Evolutionary conservation across 2,888 invertebrate genomes (phyloP).

Genomic region (Thera obeliscata): DNA sequence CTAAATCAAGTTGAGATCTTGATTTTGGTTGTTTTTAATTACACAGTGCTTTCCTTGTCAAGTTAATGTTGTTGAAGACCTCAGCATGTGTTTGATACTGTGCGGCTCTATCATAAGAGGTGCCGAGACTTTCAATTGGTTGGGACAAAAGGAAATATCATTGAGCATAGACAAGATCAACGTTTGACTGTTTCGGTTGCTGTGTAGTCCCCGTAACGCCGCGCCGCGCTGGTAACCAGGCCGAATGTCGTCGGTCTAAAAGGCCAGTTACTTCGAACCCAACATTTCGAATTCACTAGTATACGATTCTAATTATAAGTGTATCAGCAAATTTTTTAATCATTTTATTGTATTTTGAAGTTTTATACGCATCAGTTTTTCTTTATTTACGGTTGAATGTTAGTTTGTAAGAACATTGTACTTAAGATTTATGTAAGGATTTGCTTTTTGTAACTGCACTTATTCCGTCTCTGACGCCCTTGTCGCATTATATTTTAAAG

Average conservation of each 20-base stretch:
- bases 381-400: constrained; percentile 13
- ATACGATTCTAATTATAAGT: constrained; percentile 10
- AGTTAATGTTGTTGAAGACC: too few species aligned
- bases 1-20: neutral
- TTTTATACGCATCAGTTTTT: constrained; percentile 6
- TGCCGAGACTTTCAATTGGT: too few species aligned
- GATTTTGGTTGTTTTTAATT: neutral
- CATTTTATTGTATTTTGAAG: constrained; percentile 7
- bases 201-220: too few species aligned
- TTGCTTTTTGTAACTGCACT: constrained; percentile 9
- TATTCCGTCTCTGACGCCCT: neutral
- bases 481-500: neutral
- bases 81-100: too few species aligned
- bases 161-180: too few species aligned
- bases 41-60: too few species aligned
- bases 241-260: constrained; percentile 6
- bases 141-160: too few species aligned
- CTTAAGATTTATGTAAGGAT: constrained; percentile 8
- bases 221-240: neutral
- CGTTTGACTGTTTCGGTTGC: too few species aligned
- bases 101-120: too few species aligned
- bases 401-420: constrained; percentile 17
- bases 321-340: constrained; percentile 12
- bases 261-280: constrained; percentile 6
- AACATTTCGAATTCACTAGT: constrained; percentile 16